Base-by-base conservation (phyloP, 2,888 invertebrate species). In the Tupiocoris notatus region DNA sequence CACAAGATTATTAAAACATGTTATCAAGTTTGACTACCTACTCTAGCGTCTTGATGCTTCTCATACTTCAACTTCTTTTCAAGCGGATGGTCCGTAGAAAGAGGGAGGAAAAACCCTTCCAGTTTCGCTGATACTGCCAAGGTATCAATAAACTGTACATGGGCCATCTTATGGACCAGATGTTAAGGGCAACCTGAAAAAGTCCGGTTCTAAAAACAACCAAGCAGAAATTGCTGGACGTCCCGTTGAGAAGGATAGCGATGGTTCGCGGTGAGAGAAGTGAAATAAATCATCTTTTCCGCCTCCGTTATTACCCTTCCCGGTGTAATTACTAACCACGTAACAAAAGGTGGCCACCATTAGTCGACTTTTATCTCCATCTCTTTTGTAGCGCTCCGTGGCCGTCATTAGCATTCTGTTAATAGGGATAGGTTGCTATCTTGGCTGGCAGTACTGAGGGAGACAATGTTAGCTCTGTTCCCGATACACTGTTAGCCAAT, bases 321-420 rank as follows among this genome's bases (percentile, higher is more conserved):
- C 70, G 59, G 70, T 70, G 73, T 64, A 73, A 73, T 73, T 73
- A 73, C 63, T 62, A 62, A 62, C 23, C 62, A 25, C 21, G 62
- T n/a, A 63, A 73, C 73, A 73, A 73, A 59, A 73, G 73, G 54
- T 63, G 54, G 73, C 62, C 73, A 62, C 73, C 73, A 73, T 73
- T 73, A 73, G 73, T 64, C 63, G 59, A 59, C 70, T 70, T 70
- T 70, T 70, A 70, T 70, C 70, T 59, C 57, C 25, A 59, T 58
- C 70, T 70, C 70, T 70, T 70, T 70, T 70, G 70, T 70, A 59
- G 62, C 63, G 64, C 73, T 73, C 73, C 64, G 73, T 63, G 64
- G 73, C 39, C 63, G 39, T 73, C 73, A 73, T 73, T 73, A 73
- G 64, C 73, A 73, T 73, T 73, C 63, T 73, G 73, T 73, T 73